phyloP scores from a whole-genome alignment of 37 sponge, comb jelly and placozoan species.

The Dysidea cf. avara region DNA sequence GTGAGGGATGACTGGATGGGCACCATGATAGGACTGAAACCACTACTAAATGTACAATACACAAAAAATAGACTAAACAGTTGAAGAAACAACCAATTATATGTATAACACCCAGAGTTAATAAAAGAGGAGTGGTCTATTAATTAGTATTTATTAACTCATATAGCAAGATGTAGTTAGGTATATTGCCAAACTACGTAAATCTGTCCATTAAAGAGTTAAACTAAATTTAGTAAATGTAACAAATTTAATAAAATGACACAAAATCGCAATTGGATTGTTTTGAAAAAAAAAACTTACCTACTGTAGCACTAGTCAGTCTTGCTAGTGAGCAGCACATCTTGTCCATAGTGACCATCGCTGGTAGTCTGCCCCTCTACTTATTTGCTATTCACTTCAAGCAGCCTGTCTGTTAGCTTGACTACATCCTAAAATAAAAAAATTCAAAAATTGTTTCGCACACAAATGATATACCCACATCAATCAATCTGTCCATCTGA shows the following conservation, averaged over 20 bases:
- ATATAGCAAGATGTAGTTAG: no score
- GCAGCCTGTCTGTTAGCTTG: constrained; percentile 54
- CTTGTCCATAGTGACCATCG: constrained; percentile 63
- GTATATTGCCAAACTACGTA: no score
- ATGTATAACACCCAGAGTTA: background rate
- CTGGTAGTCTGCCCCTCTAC: constrained; percentile 42
- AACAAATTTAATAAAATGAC: no score
- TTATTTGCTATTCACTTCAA: constrained; percentile 71
- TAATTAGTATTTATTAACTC: no score
- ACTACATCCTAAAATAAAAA: constrained; percentile 51
- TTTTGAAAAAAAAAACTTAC: background rate
- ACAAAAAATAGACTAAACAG: background rate
- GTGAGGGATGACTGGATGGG: constrained; percentile 85
- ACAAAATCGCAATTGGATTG: no score
- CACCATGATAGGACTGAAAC: constrained; percentile 84
- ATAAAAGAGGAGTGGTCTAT: background rate
- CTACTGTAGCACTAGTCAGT: constrained; percentile 56
- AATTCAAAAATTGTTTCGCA: background rate
- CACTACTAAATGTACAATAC: constrained; percentile 18
- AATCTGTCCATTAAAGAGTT: no score
- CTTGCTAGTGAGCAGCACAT: constrained; percentile 53
- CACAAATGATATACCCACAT: constrained; percentile 12
- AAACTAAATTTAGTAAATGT: no score
- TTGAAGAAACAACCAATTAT: constrained; percentile 1
- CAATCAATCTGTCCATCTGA: constrained; percentile 33